These are phyloP conservation scores for Epinotia nisella DNA, from an alignment of 2,888 invertebrate genomes.

Conservation along the genomic window DNA sequence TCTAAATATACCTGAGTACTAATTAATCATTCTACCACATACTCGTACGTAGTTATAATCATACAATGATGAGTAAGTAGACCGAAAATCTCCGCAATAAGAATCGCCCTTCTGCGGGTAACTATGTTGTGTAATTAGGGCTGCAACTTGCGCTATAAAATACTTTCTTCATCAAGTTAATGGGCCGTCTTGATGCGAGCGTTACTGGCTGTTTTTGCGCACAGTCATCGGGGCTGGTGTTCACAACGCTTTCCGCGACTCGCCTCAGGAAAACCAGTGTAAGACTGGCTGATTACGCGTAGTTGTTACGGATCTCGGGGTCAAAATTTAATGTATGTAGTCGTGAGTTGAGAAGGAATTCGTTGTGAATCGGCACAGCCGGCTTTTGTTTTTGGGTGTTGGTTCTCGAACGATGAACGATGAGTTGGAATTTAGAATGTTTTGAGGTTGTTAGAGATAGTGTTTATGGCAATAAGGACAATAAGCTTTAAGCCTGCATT, in stretches of 20 bases:
- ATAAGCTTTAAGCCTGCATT: too few species aligned
- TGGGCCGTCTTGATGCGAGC: slow-evolving; percentile 62
- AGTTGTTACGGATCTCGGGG: neutral
- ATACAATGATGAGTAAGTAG: neutral
- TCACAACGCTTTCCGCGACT: neutral
- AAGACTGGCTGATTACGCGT: neutral
- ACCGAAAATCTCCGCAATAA: neutral
- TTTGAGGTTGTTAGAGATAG: neutral
- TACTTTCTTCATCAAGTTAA: slow-evolving; percentile 73
- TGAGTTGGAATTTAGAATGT: slow-evolving; percentile 32
- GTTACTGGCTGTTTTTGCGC: slow-evolving; percentile 57
- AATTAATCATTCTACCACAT: neutral
- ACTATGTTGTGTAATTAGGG: slow-evolving; percentile 42
- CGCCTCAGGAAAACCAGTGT: neutral
- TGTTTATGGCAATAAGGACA: neutral
- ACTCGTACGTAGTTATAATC: neutral
- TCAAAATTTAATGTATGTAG: neutral
- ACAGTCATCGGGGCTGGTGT: slow-evolving; percentile 53
- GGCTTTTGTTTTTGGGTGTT: slow-evolving; percentile 50
- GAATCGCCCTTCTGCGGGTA: slow-evolving; percentile 17
- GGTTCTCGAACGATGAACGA: slow-evolving; percentile 28
- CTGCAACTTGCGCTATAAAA: slow-evolving; percentile 56
- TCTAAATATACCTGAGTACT: neutral
- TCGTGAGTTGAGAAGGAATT: neutral
- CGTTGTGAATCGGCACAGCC: neutral